Base-by-base conservation (phyloP, 1,140 invertebrate species). In the Macrobrachium rosenbergii region DNA sequence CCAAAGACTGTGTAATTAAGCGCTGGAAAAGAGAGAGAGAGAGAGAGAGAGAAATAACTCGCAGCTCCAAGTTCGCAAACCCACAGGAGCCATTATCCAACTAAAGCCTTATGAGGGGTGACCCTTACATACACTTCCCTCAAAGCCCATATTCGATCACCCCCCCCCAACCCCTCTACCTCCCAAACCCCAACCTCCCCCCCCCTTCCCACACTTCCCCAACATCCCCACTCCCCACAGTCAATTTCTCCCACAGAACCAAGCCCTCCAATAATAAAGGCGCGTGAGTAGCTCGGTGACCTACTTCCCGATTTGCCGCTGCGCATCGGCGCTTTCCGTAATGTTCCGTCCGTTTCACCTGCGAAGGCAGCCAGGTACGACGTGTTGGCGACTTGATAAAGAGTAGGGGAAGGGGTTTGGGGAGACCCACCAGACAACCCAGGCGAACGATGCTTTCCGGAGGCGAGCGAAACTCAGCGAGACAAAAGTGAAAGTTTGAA, bases 401-500 rank as follows among this genome's bases (percentile, higher is more conserved):
- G n/a, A n/a, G n/a, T 62, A 12, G 8, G 14, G 6, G n/a, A 62
- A 19, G 7, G 52, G 12, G 7, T n/a, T n/a, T n/a, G n/a, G n/a
- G n/a, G n/a, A n/a, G n/a, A n/a, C n/a, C n/a, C n/a, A n/a, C n/a
- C n/a, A n/a, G n/a, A n/a, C n/a, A n/a, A n/a, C n/a, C n/a, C n/a
- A n/a, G n/a, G n/a, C 60, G 82, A 83, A 19, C 69, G 72, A 23
- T 83, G 37, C 8, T 8, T 62, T 17, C 11, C 60, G 72, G 2
- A 8, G 17, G 52, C 62, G 82, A 83, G 60, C 82, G 72, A 83
- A 76, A 45, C 5, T 5, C 1, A 7, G 21, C 14, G 82, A 19
- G 59, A 76, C 82, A 83, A 83, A 83, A 83, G 82, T 83, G 82
- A 83, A 83, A 83, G 82, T 83, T 52, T 76, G 64, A 37, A 37